Evolutionary conservation across 2,888 invertebrate genomes (phyloP), one percentile per base, ranked within the genome.

Genomic region (Geophilus truncorum): DNA sequence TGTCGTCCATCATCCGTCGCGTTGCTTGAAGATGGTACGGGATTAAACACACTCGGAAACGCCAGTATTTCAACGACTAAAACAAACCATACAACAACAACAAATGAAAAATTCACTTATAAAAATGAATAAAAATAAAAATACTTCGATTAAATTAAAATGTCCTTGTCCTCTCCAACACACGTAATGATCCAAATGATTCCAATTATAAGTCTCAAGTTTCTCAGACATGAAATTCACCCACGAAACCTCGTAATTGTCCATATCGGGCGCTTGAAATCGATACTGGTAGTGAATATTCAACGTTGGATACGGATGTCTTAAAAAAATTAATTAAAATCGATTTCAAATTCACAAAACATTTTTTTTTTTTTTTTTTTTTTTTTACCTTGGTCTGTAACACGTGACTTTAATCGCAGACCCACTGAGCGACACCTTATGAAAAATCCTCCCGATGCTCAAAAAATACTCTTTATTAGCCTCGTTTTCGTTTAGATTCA

Each of bases 141-240:
- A 18, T 40, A 95, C 95, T 90, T 96, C 95, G 82, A 92, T 92
- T 32, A 97, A 89, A 34, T 92, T 90, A 88, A 95, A 96, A 86
- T 96, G 96, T 0, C 94, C 94, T 86, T 97, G 96, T 0, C 97
- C 97, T 82, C 96, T 90, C 0, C 96, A 96, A 85, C 97, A 97
- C 83, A 98, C 96, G 86, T 97, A 98, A 87, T 97, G 95, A 88
- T 98, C 98, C 89, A 98, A 91, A 86, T 96, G 96, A 88, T 97
- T 98, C 98, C 98, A 98, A 88, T 96, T 97, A 86, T 94, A 98
- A 84, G 94, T 96, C 88, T 98, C 98, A 80, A 97, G 88, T 86
- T 96, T 95, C 88, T 98, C 97, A 0, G 96, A 96, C 0, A 93
- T 93, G 87, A 98, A 98, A 70, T 95, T 93, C 0, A 96, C 96